Conservation (phyloP, 2,113 vertebrate genomes). For the Pygoscelis adeliae region DNA sequence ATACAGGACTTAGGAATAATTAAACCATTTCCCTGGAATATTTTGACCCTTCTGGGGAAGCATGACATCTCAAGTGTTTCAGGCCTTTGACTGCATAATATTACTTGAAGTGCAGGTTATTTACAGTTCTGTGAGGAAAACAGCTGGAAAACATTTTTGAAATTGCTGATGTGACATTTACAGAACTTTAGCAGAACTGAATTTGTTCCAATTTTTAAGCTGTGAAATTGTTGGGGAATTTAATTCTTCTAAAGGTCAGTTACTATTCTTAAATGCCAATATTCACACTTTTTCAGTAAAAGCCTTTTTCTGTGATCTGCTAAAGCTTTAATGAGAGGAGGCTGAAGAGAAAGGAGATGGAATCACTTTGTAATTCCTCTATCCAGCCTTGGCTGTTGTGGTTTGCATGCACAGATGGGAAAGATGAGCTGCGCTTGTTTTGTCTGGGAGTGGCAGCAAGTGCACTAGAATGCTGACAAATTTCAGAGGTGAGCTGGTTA, state of each 20-base stretch:
- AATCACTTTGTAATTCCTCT: neutral
- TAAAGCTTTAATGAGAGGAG: neutral
- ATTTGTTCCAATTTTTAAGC: neutral
- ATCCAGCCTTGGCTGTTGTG: neutral
- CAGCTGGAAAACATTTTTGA: neutral
- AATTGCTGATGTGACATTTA: neutral
- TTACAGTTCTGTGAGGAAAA: neutral
- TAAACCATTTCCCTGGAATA: neutral
- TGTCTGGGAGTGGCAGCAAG: neutral
- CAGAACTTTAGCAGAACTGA: neutral
- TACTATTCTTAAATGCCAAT: neutral
- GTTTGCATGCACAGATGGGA: neutral
- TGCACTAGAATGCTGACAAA: neutral
- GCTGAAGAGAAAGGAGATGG: neutral
- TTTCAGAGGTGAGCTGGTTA: neutral
- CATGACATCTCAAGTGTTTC: neutral
- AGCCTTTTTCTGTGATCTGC: neutral
- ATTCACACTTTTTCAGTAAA: neutral
- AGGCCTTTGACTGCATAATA: neutral
- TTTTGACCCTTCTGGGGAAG: neutral
- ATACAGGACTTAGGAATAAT: neutral
- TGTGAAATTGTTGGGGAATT: neutral
- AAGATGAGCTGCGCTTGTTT: neutral
- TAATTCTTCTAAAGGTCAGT: neutral
- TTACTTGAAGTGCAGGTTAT: neutral